These are phyloP conservation scores for Sesamia inferens DNA, from an alignment of 2,888 invertebrate species.

Conservation along the genomic window DNA sequence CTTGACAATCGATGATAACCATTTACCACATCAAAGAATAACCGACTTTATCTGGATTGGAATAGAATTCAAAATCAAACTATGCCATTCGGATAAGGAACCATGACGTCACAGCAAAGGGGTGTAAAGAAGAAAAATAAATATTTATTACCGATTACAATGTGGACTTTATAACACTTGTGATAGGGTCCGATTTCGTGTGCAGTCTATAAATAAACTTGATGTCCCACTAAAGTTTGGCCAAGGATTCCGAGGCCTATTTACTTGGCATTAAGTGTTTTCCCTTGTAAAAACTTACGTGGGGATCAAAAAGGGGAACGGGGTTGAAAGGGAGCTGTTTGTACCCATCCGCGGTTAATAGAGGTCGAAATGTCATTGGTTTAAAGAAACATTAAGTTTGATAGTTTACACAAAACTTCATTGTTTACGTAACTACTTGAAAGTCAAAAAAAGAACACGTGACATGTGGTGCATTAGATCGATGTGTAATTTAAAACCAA, in stretches of 20 bases:
- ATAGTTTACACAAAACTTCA: background rate
- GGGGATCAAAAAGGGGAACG: conserved; percentile 9
- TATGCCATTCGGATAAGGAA: conserved; percentile 16
- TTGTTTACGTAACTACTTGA: background rate
- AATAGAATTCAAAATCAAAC: conserved; percentile 36
- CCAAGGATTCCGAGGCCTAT: conserved; percentile 52
- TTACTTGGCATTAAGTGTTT: conserved; percentile 61
- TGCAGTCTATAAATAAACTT: conserved; percentile 63
- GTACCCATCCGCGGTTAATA: conserved; percentile 43
- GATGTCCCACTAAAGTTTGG: conserved; percentile 51
- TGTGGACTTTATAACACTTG: conserved; percentile 30
- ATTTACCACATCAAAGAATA: conserved; percentile 18
- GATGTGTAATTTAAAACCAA: no score
- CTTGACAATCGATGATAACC: conserved; percentile 57
- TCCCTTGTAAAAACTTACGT: conserved; percentile 57
- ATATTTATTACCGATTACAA: conserved; percentile 32
- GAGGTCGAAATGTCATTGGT: conserved; percentile 12
- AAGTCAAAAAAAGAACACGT: no score
- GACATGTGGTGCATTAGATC: no score
- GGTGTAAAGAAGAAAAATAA: conserved; percentile 55
- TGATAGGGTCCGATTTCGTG: conserved; percentile 45
- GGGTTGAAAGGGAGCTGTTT: conserved; percentile 25
- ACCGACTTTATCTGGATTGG: background rate
- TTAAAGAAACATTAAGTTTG: background rate
- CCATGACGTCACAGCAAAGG: conserved; percentile 59